These are phyloP conservation scores for Zeugodacus cucurbitae DNA, from an alignment of 1,140 invertebrate genomes.

Conservation along the genomic window DNA sequence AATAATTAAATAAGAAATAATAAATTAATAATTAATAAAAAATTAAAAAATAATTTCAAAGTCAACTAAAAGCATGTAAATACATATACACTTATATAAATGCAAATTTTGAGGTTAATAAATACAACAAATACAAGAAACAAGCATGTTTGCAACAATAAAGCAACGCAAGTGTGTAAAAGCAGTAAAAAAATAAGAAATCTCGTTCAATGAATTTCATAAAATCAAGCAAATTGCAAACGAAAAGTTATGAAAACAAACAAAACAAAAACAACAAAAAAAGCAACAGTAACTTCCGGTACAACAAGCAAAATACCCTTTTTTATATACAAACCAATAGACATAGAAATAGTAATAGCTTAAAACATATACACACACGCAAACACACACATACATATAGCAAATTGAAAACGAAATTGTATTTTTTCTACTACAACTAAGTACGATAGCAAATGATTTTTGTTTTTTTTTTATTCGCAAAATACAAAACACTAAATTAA, in stretches of 20 bases:
- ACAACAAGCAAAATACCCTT: conserved; percentile 30
- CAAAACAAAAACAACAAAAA: background rate
- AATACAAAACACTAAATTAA: background rate
- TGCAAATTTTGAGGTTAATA: background rate
- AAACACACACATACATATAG: background rate
- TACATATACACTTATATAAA: background rate
- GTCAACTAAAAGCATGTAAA: background rate
- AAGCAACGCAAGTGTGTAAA: background rate
- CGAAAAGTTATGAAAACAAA: conserved; percentile 22
- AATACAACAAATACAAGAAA: background rate
- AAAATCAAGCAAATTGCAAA: conserved; percentile 59
- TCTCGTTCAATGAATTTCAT: conserved; percentile 51
- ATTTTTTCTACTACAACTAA: conserved; percentile 15
- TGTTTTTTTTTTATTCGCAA: background rate
- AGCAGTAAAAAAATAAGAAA: conserved; percentile 43
- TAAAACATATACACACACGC: background rate
- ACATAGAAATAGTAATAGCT: background rate
- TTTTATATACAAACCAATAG: conserved; percentile 21
- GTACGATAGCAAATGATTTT: background rate
- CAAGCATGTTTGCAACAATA: background rate
- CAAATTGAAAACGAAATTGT: conserved; percentile 23
- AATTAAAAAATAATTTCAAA: too few species aligned
- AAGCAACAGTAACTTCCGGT: conserved; percentile 54
- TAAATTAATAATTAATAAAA: background rate
- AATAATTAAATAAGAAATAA: background rate